Evolutionary conservation across 2,113 vertebrate genomes (phyloP), one percentile per base, ranked within the genome.

Genomic region (Oxyura jamaicensis): DNA sequence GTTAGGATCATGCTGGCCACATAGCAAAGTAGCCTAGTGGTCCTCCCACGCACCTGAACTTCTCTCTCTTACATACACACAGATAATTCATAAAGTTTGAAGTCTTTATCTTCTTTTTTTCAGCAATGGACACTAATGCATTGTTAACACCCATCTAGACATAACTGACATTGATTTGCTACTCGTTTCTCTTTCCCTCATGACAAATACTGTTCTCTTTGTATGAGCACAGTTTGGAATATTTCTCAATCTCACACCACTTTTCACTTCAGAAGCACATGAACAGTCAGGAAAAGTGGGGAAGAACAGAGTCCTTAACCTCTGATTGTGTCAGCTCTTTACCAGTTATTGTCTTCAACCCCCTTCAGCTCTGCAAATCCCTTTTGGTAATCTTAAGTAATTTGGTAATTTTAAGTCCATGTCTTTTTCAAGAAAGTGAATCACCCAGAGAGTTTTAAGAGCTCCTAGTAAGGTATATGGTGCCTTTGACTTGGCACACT

Each of bases 71-170:
- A 14, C 9, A 33, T 13, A 71, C 77, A 48, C 26, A 53, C 50
- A 41, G 94, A 58, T 92, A 79, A 93, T 92, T 92, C 82, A 76
- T 66, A 31, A 91, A 95, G 86, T 95, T 95, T 66, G 84, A 92
- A 89, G 77, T 20, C 52, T 67, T 59, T 90, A 89, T 25, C 77
- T 79, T 86, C n/a, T 80, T 44, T 73, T 87, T 81, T 52, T 59
- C 82, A 92, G 55, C 48, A 82, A 76, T 1, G 42, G 76, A 53
- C 75, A 28, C 23, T 55, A 74, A 46, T 28, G 69, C 71, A 41
- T 73, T 1, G 0, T 83, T 93, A 90, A 92, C 83, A 85, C 35
- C 89, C 88, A 91, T 89, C 85, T 89, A 22, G 33, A 91, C 41
- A 48, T 56, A 91, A 75, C 75, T 63, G 86, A 78, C 88, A 90